phyloP scores from a whole-genome alignment of 2,113 vertebrate genomes.

The Helogale parvula region DNA sequence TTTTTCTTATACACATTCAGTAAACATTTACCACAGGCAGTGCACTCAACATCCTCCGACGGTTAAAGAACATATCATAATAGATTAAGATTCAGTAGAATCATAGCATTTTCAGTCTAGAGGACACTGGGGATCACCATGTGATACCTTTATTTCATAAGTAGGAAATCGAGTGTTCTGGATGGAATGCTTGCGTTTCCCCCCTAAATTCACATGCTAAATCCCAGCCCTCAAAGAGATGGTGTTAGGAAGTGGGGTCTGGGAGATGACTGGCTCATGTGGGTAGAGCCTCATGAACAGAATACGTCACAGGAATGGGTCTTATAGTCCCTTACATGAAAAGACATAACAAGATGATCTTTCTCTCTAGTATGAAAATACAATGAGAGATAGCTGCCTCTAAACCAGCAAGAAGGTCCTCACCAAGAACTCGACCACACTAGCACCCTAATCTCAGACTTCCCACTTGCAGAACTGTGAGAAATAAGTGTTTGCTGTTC shows the following conservation, averaged over 20 bases:
- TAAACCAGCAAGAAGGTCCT: background rate
- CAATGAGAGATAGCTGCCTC: background rate
- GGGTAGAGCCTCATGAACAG: background rate
- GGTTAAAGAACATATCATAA: background rate
- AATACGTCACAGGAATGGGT: background rate
- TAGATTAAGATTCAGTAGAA: background rate
- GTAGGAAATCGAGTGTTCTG: background rate
- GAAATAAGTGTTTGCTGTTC: background rate
- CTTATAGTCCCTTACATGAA: background rate
- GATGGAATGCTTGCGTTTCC: background rate
- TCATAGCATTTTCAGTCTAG: background rate
- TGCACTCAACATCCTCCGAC: background rate
- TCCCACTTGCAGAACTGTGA: background rate
- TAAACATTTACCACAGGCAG: background rate
- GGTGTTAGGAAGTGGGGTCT: background rate
- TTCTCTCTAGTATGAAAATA: background rate
- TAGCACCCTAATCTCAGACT: background rate
- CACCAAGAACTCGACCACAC: background rate
- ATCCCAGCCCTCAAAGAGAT: background rate
- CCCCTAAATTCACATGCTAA: background rate
- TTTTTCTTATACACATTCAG: background rate
- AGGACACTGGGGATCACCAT: background rate
- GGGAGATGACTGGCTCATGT: background rate
- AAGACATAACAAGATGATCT: background rate
- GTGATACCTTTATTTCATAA: background rate